Conservation (phyloP, 2,113 vertebrate species). For the Sminthopsis crassicaudata region DNA sequence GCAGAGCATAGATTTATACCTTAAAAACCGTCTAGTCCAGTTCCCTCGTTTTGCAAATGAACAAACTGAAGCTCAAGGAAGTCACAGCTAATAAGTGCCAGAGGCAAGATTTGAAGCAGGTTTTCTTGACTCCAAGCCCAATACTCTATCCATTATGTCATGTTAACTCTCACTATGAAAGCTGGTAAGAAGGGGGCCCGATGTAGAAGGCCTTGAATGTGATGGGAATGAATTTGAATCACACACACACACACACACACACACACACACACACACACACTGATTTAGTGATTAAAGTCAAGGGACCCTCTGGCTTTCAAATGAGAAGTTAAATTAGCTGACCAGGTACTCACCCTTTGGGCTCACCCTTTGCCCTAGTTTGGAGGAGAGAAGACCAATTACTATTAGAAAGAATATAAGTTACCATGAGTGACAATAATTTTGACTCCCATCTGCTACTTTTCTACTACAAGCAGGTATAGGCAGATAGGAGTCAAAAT, state of each 20-base stretch:
- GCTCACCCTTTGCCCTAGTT: background rate
- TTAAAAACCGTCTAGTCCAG: background rate
- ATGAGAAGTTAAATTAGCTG: background rate
- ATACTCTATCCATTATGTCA: background rate
- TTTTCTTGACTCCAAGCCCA: background rate
- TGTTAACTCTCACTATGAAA: background rate
- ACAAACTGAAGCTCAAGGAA: background rate
- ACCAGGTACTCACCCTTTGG: background rate
- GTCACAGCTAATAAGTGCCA: background rate
- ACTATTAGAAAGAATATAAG: background rate
- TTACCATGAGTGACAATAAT: background rate
- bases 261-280: too few relatives aligned
- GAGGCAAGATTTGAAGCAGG: background rate
- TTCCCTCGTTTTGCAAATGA: background rate
- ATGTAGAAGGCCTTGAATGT: background rate
- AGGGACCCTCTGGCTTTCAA: background rate
- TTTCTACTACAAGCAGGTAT: background rate
- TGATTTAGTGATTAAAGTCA: background rate
- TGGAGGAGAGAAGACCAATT: background rate
- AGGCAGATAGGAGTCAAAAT: background rate
- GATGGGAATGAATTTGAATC: background rate
- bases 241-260: too few relatives aligned
- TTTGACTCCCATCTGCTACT: too few relatives aligned
- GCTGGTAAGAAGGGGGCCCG: background rate
- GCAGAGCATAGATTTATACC: background rate